A percentile compares a stretch with the other conserved stretches of the same genome.
phyloP scores from a whole-genome alignment of 2,113 vertebrate species.

The Eptesicus fuscus region DNA sequence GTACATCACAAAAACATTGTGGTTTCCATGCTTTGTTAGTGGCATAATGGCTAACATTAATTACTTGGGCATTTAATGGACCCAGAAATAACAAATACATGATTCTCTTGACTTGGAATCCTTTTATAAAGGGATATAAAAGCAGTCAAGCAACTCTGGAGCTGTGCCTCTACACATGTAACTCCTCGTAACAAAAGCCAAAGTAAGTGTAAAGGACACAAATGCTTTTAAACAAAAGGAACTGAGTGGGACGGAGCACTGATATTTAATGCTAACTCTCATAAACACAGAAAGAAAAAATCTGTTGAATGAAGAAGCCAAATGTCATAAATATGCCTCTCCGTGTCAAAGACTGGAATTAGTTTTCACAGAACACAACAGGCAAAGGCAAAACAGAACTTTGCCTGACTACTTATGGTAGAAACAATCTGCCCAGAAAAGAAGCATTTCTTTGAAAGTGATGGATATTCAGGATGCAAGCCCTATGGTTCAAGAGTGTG shows the following conservation, averaged over 20 bases:
- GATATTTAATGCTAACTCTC: constrained; percentile 49
- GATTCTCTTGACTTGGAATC: constrained; percentile 72
- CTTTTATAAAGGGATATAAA: constrained; percentile 77
- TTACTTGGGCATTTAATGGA: constrained; percentile 78
- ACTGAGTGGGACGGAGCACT: constrained; percentile 41
- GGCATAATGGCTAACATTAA: constrained; percentile 77
- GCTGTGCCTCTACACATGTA: constrained; percentile 59
- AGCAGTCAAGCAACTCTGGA: constrained; percentile 71
- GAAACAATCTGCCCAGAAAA: constrained; percentile 17
- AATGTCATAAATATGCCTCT: constrained; percentile 58
- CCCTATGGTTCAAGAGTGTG: background rate
- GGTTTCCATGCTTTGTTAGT: constrained; percentile 71
- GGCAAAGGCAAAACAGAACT: constrained; percentile 42
- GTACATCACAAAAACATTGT: constrained; percentile 66
- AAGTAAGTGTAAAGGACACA: constrained; percentile 75
- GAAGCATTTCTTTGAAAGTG: constrained; percentile 12
- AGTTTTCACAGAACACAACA: constrained; percentile 25
- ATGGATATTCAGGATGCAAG: constrained; percentile 13
- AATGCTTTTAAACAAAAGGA: constrained; percentile 67
- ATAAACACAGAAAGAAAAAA: constrained; percentile 68
- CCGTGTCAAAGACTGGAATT: constrained; percentile 53
- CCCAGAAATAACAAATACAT: constrained; percentile 78
- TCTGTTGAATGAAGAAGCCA: constrained; percentile 56
- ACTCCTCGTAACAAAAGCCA: constrained; percentile 71
- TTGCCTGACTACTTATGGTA: constrained; percentile 43